These are phyloP conservation scores for Fissipunctia ypsillon DNA, from an alignment of 2,888 invertebrate species.

Conservation along the genomic window DNA sequence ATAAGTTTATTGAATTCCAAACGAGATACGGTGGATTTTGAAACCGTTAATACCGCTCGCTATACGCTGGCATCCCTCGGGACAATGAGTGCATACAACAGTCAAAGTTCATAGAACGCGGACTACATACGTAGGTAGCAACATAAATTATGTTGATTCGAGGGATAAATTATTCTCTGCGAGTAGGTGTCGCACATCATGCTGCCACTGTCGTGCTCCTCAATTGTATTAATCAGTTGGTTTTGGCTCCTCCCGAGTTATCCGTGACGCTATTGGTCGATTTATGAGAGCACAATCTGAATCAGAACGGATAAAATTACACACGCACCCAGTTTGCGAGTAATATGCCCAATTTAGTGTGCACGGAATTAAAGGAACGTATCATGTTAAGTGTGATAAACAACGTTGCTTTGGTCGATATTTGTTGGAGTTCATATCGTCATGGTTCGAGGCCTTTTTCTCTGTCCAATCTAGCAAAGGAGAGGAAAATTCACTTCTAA, in stretches of 20 bases:
- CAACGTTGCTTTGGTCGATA: neutral
- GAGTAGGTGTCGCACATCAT: conserved; percentile 55
- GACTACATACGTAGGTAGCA: conserved; percentile 51
- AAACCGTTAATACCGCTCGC: conserved; percentile 11
- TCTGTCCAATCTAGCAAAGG: neutral
- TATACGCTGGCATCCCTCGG: conserved; percentile 5
- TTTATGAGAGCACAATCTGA: conserved; percentile 55
- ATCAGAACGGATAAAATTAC: conserved; percentile 60
- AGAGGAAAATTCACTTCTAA: neutral
- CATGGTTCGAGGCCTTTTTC: neutral
- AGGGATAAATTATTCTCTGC: conserved; percentile 39
- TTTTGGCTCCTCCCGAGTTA: conserved; percentile 49
- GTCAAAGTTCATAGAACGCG: conserved; percentile 53
- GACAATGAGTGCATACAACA: conserved; percentile 18
- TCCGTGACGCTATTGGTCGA: conserved; percentile 49
- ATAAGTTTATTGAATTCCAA: conserved; percentile 35
- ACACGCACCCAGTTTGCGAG: conserved; percentile 34
- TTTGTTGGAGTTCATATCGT: conserved; percentile 1
- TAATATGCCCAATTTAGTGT: conserved; percentile 48
- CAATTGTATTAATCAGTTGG: conserved; percentile 50
- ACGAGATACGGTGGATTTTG: conserved; percentile 24
- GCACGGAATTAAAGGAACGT: conserved; percentile 25
- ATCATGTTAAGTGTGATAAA: conserved; percentile 18
- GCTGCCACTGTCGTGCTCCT: conserved; percentile 42
- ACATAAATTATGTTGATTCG: conserved; percentile 42